A percentile compares a stretch with the other conserved stretches of the same genome.
Evolutionary conservation across 2,113 vertebrate species (phyloP).

Genomic region (Dasyurus viverrinus): DNA sequence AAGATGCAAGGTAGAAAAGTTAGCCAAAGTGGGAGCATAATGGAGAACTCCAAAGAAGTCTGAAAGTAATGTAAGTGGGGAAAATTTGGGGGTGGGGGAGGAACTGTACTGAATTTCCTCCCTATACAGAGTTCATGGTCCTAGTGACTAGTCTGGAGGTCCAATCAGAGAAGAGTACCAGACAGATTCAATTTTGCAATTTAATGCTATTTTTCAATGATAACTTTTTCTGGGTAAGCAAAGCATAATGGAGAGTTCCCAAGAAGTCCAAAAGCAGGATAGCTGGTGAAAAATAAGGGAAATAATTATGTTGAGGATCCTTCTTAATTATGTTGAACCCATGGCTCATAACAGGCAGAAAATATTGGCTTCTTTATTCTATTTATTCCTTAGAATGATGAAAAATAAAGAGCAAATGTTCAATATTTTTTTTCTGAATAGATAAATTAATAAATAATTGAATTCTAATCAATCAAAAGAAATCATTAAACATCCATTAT

Average conservation of each 20-base stretch:
- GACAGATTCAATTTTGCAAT: neutral
- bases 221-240: neutral
- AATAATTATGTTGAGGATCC: neutral
- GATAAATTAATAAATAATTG: neutral
- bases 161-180: neutral
- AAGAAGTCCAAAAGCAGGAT: neutral
- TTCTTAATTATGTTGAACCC: neutral
- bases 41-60: neutral
- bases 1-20: neutral
- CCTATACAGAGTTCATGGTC: neutral
- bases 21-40: neutral
- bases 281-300: neutral
- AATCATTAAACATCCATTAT: neutral
- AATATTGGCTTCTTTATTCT: neutral
- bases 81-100: neutral
- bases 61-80: neutral
- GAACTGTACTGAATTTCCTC: neutral
- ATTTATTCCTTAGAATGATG: neutral
- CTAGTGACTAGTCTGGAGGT: neutral
- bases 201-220: neutral
- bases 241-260: neutral
- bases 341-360: neutral
- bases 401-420: neutral
- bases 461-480: neutral
- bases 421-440: neutral